Evolutionary conservation across 2,888 invertebrate genomes (phyloP), one percentile per base, ranked within the genome.

Genomic region (Mongoloraphidia duomilia): DNA sequence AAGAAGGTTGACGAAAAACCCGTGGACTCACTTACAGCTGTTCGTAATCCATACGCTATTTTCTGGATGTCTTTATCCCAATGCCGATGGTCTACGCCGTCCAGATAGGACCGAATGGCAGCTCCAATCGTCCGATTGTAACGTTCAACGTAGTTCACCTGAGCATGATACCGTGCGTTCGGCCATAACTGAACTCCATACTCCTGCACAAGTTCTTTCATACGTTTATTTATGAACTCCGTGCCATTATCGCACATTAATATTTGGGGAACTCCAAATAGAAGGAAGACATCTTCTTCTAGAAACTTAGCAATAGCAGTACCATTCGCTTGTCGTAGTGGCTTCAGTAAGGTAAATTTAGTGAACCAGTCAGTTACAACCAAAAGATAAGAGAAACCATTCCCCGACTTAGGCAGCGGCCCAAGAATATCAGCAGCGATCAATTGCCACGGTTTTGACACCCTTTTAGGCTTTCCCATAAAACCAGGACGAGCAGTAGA

Each of bases 41-140:
- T n/a, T 11, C 57, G 17, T 3, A 61, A 52, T 1, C 60, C 60
- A 26, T 54, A 56, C 1, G 50, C 55, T 4, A 58, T 53, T 9
- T 58, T 41, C 4, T 47, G 45, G 8, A 61, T 46, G 43, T 56
- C 40, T 17, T 43, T 41, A 34, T 60, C 61, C 60, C 58, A 59
- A 9, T 41, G 14, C 11, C 44, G 42, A 40, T 59, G 58, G 35
- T 57, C 50, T 12, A 48, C 47, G 2, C 35, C 41, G 8, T 43
- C 11, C 10, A 59, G 49, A 45, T 56, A 62, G 0, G 58, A 53
- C 9, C 59, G 41, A 12, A 62, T 58, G 33, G 56, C 56, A 8
- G 57, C 56, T 3, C 57, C 51, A 2, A 63, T n/a, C n/a, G n/a
- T n/a, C n/a, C n/a, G n/a, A n/a, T n/a, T n/a, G n/a, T n/a, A n/a